Base-by-base conservation (phyloP, 2,113 vertebrate genomes). In the Bubo bubo region DNA sequence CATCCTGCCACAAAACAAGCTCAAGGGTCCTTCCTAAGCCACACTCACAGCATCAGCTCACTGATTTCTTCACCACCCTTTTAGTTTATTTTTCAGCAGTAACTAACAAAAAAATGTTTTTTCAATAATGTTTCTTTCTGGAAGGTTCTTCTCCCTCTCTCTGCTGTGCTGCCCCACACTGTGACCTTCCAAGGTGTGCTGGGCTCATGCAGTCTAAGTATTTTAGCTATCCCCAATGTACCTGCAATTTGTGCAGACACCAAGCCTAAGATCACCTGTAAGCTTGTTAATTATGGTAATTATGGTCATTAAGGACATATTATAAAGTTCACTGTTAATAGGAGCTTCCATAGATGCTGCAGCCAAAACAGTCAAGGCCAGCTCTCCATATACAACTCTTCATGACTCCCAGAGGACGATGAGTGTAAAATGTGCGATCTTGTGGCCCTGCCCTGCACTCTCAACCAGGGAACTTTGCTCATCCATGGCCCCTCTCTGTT, bases 401-500 rank as follows among this genome's bases (percentile, higher is more conserved):
- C 32, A 7, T 8, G 23, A 8, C 35, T 56, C 79, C 28, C 21
- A 37, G 59, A 90, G 53, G 5, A 56, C 1, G 1, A 47, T 24
- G 45, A 76, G 35, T 16, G 13, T 55, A 55, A 92, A 81, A 45
- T 7, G 0, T 26, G 30, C 0, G 2, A 72, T 52, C 56, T 75
- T 8, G 1, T 41, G 43, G 27, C 9, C 15, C 24, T 75, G 47
- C 62, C 53, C 66, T 62, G 21, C 30, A 6, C 21, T 55, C 56
- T 79, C 26, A 58, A 2, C 14, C 28, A 27, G 10, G n/a, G 30
- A 82, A 13, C n/a, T 72, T 84, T 86, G 16, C 47, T 93, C 13
- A 45, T 20, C 47, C 66, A 19, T 1, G 1, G 20, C 43, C 28
- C 1, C 0, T 2, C 4, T 37, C 53, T 67, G 8, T 66, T 86